Evolutionary conservation across 2,797 vertebrate genomes (phyloP).

Genomic region (Pteronotus mesoamericanus): DNA sequence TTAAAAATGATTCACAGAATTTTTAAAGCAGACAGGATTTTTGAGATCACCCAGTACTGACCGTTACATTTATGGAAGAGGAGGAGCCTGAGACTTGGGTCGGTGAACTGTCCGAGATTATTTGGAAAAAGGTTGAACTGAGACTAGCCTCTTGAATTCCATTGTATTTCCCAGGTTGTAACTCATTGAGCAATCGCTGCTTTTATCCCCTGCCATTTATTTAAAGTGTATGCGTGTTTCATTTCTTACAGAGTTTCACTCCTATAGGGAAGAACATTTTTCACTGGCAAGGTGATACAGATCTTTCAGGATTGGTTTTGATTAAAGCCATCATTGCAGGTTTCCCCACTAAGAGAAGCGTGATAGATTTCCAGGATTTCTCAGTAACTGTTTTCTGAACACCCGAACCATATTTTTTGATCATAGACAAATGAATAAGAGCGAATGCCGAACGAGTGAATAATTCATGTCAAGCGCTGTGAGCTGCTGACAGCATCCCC

Average conservation of each 20-base stretch:
- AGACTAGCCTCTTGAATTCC: neutral
- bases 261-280: neutral
- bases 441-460: conserved; percentile 41
- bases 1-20: neutral
- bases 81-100: neutral
- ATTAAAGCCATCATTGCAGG: conserved; percentile 38
- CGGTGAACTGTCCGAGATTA: neutral
- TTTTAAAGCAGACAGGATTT: neutral
- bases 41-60: neutral
- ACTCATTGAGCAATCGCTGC: neutral
- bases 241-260: conserved; percentile 12
- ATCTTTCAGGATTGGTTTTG: conserved; percentile 59
- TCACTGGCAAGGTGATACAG: conserved; percentile 15
- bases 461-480: conserved; percentile 60
- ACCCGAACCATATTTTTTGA: conserved; percentile 55
- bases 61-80: neutral
- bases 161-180: neutral
- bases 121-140: neutral
- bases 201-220: neutral
- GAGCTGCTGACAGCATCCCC: conserved; percentile 2
- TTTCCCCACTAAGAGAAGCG: conserved; percentile 23
- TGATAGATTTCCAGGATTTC: conserved; percentile 59
- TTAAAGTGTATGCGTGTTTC: neutral
- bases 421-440: conserved; percentile 63
- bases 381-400: conserved; percentile 47